These are phyloP conservation scores for Pomacea canaliculata DNA, from an alignment of 2,888 invertebrate genomes.

Conservation along the genomic window DNA sequence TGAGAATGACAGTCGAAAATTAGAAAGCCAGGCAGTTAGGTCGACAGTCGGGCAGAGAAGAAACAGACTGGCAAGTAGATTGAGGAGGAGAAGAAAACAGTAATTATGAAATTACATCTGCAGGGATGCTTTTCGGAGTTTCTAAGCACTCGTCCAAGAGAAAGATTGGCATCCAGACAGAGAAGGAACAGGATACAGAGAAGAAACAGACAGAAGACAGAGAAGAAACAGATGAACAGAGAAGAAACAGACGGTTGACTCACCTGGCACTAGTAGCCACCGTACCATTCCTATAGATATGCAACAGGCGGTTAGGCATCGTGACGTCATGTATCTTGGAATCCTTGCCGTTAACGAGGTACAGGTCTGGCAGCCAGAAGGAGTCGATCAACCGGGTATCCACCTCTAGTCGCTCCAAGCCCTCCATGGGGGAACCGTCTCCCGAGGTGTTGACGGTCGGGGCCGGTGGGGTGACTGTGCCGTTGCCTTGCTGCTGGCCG, in stretches of 20 bases:
- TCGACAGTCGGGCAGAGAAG: too few relatives aligned
- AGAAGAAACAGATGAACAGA: too few relatives aligned
- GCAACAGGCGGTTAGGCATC: slow-evolving; percentile 28
- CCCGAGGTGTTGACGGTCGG: neutral
- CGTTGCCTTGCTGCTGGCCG: neutral
- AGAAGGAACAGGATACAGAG: too few relatives aligned
- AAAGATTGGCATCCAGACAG: too few relatives aligned
- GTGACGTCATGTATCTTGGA: slow-evolving; percentile 34
- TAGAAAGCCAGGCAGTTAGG: too few relatives aligned
- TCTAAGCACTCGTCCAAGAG: too few relatives aligned
- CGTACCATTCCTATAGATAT: slow-evolving; percentile 32
- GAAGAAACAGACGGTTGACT: neutral
- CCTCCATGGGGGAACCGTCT: neutral
- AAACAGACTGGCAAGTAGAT: too few relatives aligned
- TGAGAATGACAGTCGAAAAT: too few relatives aligned
- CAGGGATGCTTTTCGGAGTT: too few relatives aligned
- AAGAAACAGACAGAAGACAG: too few relatives aligned
- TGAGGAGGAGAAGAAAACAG: too few relatives aligned
- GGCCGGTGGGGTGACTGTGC: neutral
- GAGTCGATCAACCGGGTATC: slow-evolving; percentile 32
- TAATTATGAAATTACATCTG: too few relatives aligned
- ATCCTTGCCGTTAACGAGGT: slow-evolving; percentile 35
- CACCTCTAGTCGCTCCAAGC: slow-evolving; percentile 27
- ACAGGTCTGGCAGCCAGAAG: slow-evolving; percentile 35
- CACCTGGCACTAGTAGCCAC: slow-evolving; percentile 32